Base-by-base conservation (phyloP, 1,140 invertebrate species). In the Leptinotarsa texana region DNA sequence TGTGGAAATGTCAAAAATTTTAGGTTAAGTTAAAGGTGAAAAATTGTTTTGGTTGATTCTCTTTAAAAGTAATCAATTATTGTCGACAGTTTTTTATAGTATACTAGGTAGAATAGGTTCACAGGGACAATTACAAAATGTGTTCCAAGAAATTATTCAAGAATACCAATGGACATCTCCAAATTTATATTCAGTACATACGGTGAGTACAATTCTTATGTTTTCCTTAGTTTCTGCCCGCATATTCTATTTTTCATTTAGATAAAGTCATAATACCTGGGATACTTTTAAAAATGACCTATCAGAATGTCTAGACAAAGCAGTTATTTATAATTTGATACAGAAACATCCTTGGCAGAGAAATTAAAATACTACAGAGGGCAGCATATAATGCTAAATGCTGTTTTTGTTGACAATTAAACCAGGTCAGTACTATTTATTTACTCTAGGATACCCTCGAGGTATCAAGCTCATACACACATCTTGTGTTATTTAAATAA, bases 11-110 rank as follows among this genome's bases (percentile, higher is more conserved):
- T 70, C 48, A 70, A 57, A 42, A 24, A 57, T 70, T 70, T 61
- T 70, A 70, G 69, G 69, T 70, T 70, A 70, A 70, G 69, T 69
- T 42, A 42, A 47, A 21, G 61, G 17, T n/a, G 21, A 18, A 65
- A 65, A 13, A 65, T 21, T 65, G 63, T 24, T 65, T 18, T 24
- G 21, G 11, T 65, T 65, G 17, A 18, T 65, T 22, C 13, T n/a
- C 15, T 57, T 57, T 18, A 3, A 57, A 57, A 65, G 21, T 65
- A 65, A 24, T 65, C 21, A 17, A 24, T 65, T 62, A 62, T 62
- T 62, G 13, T 62, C 17, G 21, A 24, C 13, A 57, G 21, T 65
- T 17, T 65, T 13, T 22, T 21, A 33, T 65, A 65, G 63, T 15
- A 65, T 65, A 65, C 17, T 62, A 18, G 21, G 1, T 65, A 65